Evolutionary conservation across 2,113 vertebrate genomes (phyloP).

Genomic region (Oreotrochilus melanogaster): DNA sequence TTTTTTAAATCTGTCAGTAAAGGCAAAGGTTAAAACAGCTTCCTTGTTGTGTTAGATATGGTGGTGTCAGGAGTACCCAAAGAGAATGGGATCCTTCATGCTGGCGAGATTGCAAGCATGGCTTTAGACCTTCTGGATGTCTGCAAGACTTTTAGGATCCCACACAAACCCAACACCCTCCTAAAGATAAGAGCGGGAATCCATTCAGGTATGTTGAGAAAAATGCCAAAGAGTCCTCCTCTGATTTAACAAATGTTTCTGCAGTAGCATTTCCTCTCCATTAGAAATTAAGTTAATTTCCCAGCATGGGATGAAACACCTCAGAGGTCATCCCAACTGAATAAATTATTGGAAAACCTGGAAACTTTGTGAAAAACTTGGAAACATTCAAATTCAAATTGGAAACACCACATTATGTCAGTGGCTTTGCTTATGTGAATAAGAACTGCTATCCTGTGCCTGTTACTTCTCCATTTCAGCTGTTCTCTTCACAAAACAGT

Average conservation of each 20-base stretch:
- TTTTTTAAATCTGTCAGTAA: background rate
- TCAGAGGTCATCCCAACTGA: background rate
- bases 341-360: background rate
- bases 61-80: slow-evolving; percentile 84
- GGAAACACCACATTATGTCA: background rate
- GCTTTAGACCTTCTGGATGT: slow-evolving; percentile 84
- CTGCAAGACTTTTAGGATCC: slow-evolving; percentile 85
- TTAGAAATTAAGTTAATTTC: background rate
- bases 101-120: slow-evolving; percentile 84
- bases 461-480: background rate
- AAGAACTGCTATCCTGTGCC: background rate
- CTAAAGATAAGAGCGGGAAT: slow-evolving; percentile 87
- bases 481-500: background rate
- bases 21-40: background rate
- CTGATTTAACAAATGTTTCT: background rate
- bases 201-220: slow-evolving; percentile 77
- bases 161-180: slow-evolving; percentile 82
- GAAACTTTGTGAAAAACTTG: background rate
- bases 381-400: background rate
- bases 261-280: background rate
- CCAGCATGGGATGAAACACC: background rate
- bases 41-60: slow-evolving; percentile 78
- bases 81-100: slow-evolving; percentile 84
- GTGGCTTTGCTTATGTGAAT: background rate
- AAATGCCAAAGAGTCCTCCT: background rate